These are phyloP conservation scores for Anhinga rufa DNA, from an alignment of 2,113 vertebrate species.

Conservation along the genomic window DNA sequence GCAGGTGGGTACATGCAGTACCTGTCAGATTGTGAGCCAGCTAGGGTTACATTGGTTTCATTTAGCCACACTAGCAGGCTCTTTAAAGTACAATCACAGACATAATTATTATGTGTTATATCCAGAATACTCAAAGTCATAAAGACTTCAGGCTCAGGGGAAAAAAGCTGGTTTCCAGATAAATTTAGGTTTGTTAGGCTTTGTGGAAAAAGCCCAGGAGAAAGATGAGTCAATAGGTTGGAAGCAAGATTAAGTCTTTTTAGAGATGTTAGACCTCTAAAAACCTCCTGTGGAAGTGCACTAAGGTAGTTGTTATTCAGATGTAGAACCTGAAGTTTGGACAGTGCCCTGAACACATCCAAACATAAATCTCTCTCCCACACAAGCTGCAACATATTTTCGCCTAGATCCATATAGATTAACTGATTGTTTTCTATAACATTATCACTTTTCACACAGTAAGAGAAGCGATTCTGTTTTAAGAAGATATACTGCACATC, in stretches of 20 bases:
- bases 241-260: constrained; percentile 72
- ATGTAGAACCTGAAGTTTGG: constrained; percentile 65
- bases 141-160: constrained; percentile 77
- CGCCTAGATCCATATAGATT: constrained; percentile 75
- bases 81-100: constrained; percentile 81
- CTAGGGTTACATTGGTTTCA: constrained; percentile 68
- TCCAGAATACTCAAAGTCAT: constrained; percentile 63
- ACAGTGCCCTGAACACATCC: constrained; percentile 78
- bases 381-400: constrained; percentile 77
- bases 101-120: constrained; percentile 76
- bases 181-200: constrained; percentile 73
- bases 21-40: constrained; percentile 35
- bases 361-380: constrained; percentile 77
- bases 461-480: constrained; percentile 76
- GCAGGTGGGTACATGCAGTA: constrained; percentile 74
- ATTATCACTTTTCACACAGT: constrained; percentile 35
- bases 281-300: constrained; percentile 77
- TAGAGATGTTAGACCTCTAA: constrained; percentile 75
- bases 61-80: constrained; percentile 79
- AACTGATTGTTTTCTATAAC: constrained; percentile 56
- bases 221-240: constrained; percentile 78
- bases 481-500: constrained; percentile 61
- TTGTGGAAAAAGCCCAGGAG: constrained; percentile 69
- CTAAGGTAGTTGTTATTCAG: constrained; percentile 78
- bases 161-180: constrained; percentile 78